Evolutionary conservation across 2,113 vertebrate species (phyloP), one percentile per base, ranked within the genome.

Genomic region (Strix aluco): DNA sequence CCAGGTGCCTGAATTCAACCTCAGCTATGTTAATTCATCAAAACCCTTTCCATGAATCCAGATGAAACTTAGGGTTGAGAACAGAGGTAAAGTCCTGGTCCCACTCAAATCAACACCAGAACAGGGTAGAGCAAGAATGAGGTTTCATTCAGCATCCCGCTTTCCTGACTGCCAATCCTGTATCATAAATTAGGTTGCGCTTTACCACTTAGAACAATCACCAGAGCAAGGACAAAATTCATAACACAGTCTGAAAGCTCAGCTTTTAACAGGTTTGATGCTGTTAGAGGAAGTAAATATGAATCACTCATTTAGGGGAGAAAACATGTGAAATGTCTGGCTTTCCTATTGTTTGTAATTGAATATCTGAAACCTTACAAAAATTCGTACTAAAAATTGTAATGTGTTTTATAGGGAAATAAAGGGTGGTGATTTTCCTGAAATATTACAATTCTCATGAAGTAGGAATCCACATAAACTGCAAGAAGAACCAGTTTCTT

Each of bases 81-180:
- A 63, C 14, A 86, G 62, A 58, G 19, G 18, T 44, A 34, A 77
- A 86, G 36, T 32, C 15, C 52, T 74, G 17, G 9, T 67, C 30
- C 32, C 10, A 18, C 23, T 72, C 52, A 92, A 93, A 72, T 38
- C n/a, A 58, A 49, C 42, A 88, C 55, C 13, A 80, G 78, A 80
- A 70, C 0, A 3, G 9, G 5, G 18, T 32, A 93, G 13, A 72
- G 2, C 4, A 3, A 47, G 54, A 69, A 5, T 2, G 11, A 20
- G 2, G 5, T 75, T 93, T 93, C 66, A 47, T 51, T 71, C 79
- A 80, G 30, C 25, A 80, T 75, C 66, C 34, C 1, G 0, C 27
- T 88, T 71, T 55, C 57, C 52, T 79, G n/a, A 30, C 40, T 87
- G 30, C 23, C n/a, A 59, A 4, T 46, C 30, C 66, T 59, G 23